A percentile compares a stretch with the other conserved stretches of the same genome.
phyloP scores from a whole-genome alignment of 2,797 vertebrate genomes.

The Ataeniobius toweri region DNA sequence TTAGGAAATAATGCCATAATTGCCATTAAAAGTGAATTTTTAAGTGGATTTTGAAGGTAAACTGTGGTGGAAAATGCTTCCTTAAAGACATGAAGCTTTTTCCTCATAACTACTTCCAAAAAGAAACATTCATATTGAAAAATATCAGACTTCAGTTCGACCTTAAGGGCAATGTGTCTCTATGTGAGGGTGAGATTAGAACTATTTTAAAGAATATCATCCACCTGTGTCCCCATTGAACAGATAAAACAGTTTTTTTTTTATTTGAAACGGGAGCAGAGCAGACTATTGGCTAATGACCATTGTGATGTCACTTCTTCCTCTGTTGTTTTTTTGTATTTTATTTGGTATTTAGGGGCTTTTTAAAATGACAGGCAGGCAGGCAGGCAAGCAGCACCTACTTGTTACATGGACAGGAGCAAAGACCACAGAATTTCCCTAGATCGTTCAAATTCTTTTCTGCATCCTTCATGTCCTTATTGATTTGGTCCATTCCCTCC shows the following conservation, averaged over 20 bases:
- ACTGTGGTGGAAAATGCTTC: not conserved
- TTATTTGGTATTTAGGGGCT: slow-evolving; percentile 43
- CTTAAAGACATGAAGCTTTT: not conserved
- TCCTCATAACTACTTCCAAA: not conserved
- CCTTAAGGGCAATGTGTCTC: slow-evolving; percentile 7
- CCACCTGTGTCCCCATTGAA: slow-evolving; percentile 48
- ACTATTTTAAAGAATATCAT: slow-evolving; percentile 85
- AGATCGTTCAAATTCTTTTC: slow-evolving; percentile 99
- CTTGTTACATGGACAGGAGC: slow-evolving; percentile 99
- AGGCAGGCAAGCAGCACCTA: slow-evolving; percentile 99
- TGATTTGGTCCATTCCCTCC: slow-evolving; percentile 99
- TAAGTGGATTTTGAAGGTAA: not conserved
- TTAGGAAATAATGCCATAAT: not conserved
- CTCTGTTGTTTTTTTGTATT: slow-evolving; percentile 44
- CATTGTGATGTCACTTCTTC: slow-evolving; percentile 74
- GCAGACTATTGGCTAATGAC: slow-evolving; percentile 67
- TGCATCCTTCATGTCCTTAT: slow-evolving; percentile 99
- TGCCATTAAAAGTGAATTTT: not conserved
- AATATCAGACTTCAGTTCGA: slow-evolving; percentile 38
- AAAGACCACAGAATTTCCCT: slow-evolving; percentile 99
- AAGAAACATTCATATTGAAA: not conserved
- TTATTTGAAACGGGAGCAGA: slow-evolving; percentile 63
- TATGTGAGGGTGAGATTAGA: slow-evolving; percentile 25
- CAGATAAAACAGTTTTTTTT: slow-evolving; percentile 39
- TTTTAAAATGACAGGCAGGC: slow-evolving; percentile 79